phyloP scores from a whole-genome alignment of 2,888 invertebrate genomes.

The Lypha dubia region DNA sequence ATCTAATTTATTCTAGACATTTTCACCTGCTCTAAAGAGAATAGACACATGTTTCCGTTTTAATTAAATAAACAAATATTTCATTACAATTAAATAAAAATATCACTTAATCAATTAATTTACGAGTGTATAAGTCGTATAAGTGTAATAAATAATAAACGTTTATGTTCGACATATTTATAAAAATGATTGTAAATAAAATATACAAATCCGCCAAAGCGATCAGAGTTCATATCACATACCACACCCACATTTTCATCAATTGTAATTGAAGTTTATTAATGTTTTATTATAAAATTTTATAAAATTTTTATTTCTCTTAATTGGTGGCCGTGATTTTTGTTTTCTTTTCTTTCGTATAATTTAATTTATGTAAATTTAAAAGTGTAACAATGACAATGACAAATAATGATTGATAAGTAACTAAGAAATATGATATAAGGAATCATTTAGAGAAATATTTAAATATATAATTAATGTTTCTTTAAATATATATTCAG shows the following conservation, averaged over 20 bases:
- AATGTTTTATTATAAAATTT: conserved; percentile 21
- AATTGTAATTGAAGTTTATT: conserved; percentile 5
- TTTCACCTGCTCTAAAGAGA: too few species aligned
- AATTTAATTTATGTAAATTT: conserved; percentile 43
- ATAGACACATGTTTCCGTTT: too few species aligned
- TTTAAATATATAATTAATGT: too few species aligned
- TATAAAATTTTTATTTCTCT: not conserved
- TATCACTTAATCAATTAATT: not conserved
- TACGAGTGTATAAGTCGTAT: not conserved
- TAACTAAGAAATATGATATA: not conserved
- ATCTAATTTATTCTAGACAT: too few species aligned
- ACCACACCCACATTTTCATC: conserved; percentile 27
- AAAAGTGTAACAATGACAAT: conserved; percentile 59
- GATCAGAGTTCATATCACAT: not conserved
- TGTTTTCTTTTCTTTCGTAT: too few species aligned
- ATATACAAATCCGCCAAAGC: not conserved
- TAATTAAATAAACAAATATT: not conserved
- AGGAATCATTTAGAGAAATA: not conserved
- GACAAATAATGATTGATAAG: conserved; percentile 59
- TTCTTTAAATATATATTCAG: too few species aligned
- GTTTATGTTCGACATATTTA: not conserved
- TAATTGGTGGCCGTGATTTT: conserved; percentile 9
- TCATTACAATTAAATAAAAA: not conserved
- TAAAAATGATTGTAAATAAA: conserved; percentile 3
- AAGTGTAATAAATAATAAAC: not conserved